Base-by-base conservation (phyloP, 2,113 vertebrate genomes). In the Limnothrissa miodon region DNA sequence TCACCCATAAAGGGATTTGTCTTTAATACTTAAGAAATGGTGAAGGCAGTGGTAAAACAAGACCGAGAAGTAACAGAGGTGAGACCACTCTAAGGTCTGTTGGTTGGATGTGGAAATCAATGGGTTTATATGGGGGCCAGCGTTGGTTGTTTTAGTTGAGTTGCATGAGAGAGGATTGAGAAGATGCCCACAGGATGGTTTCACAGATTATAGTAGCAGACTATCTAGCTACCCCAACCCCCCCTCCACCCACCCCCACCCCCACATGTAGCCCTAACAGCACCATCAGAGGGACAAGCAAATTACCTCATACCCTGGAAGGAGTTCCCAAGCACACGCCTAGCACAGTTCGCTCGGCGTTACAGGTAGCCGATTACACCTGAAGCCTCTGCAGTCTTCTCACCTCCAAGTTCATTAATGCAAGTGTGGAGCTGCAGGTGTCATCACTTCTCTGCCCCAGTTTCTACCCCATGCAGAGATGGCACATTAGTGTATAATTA, bases 21-120 rank as follows among this genome's bases (percentile, higher is more conserved):
- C 25, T 74, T 74, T 39, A 74, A 74, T 42, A 87, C 85, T 82
- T 70, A 78, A 74, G 87, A 86, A 87, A 88, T 87, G 81, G 80
- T 88, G 81, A 84, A 80, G 29, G 29, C 33, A 74, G 66, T 74
- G 66, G 11, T 29, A 36, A 74, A 4, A 33, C 66, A 36, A 74
- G 66, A 74, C 66, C 13, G 4, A 29, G 25, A 74, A 13, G 17
- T 33, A 17, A 10, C 66, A 74, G 29, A 5, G 13, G 66, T 1
- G 53, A 36, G 62, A 4, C n/a, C n/a, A n/a, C n/a, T n/a, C n/a
- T n/a, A n/a, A n/a, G n/a, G 42, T 42, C 42, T 42, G 42, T 42
- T 42, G 6, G 42, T 42, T 42, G 2, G 2, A 42, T 42, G 42
- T 42, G 6, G 42, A 42, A 42, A 42, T 42, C 2, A 4, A 42